phyloP scores from a whole-genome alignment of 1,140 invertebrate species.

The Goniozus legneri region DNA sequence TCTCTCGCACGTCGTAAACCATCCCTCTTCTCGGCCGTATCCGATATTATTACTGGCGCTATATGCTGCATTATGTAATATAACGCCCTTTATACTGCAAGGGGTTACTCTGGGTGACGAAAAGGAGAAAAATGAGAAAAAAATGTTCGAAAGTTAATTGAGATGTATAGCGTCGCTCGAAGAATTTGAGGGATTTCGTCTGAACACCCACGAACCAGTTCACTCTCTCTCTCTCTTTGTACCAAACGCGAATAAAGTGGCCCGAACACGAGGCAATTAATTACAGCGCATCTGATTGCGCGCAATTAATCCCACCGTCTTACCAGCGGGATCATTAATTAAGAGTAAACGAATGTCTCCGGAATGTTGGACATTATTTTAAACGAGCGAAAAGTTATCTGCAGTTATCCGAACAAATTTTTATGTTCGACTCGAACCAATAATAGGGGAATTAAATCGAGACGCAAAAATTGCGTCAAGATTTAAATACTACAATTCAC shows the following conservation, averaged over 20 bases:
- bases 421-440: too few species aligned
- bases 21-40: constrained; percentile 20
- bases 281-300: constrained; percentile 32
- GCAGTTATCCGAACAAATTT: too few species aligned
- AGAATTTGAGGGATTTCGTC: too few species aligned
- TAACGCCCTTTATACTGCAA: constrained; percentile 16
- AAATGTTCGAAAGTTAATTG: not conserved
- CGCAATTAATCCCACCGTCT: constrained; percentile 32
- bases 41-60: constrained; percentile 29
- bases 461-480: too few species aligned
- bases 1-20: constrained; percentile 38
- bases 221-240: not conserved
- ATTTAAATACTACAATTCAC: too few species aligned
- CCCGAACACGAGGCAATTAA: constrained; percentile 25
- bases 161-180: too few species aligned
- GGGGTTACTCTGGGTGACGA: not conserved
- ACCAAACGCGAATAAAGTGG: constrained; percentile 26
- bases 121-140: not conserved
- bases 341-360: constrained; percentile 30
- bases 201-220: not conserved
- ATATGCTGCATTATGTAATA: constrained; percentile 23
- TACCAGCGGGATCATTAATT: constrained; percentile 30
- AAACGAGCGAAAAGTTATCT: too few species aligned
- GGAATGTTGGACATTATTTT: constrained; percentile 26
- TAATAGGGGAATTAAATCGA: too few species aligned